These are phyloP conservation scores for Epizoanthus scotinus DNA, from an alignment of 92 coral and sea anemone species.

Conservation along the genomic window DNA sequence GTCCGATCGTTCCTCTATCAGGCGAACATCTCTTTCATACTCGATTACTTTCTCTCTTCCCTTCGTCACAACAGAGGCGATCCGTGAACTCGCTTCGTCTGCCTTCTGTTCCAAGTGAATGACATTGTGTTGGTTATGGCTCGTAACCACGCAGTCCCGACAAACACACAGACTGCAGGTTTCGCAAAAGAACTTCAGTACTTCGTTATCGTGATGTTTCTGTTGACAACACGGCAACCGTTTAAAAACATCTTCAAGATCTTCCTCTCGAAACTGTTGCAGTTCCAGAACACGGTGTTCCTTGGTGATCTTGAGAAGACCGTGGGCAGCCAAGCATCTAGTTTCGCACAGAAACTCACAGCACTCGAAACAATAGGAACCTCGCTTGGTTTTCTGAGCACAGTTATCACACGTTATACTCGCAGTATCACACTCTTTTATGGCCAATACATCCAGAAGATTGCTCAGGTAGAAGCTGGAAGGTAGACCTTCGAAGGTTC, in stretches of 20 bases:
- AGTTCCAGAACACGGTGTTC: constrained; percentile 45
- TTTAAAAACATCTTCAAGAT: constrained; percentile 34
- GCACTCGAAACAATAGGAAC: constrained; percentile 49
- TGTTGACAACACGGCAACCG: constrained; percentile 44
- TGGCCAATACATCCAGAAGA: constrained; percentile 47
- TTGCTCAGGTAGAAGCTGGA: constrained; percentile 54
- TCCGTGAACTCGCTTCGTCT: background rate
- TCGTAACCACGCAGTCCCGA: constrained; percentile 36
- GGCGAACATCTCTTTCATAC: background rate
- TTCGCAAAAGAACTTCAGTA: constrained; percentile 51
- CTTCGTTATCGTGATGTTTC: constrained; percentile 38
- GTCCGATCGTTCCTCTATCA: background rate
- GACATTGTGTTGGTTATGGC: constrained; percentile 45
- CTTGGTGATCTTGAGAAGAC: constrained; percentile 10
- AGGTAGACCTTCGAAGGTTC: constrained; percentile 36
- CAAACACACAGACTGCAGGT: constrained; percentile 40
- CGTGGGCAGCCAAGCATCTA: constrained; percentile 38
- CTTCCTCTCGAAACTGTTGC: constrained; percentile 17
- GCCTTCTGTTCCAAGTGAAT: constrained; percentile 36
- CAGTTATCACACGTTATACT: constrained; percentile 50
- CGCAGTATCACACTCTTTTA: constrained; percentile 34
- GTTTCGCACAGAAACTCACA: constrained; percentile 39
- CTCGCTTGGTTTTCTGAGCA: constrained; percentile 26
- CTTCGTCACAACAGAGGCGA: constrained; percentile 7
- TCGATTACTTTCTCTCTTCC: constrained; percentile 5